Percentiles rank a stretch among this genome's conserved stretches.
phyloP scores from a whole-genome alignment of 2,888 invertebrate species.

The Enoplolaimus lenunculus region DNA sequence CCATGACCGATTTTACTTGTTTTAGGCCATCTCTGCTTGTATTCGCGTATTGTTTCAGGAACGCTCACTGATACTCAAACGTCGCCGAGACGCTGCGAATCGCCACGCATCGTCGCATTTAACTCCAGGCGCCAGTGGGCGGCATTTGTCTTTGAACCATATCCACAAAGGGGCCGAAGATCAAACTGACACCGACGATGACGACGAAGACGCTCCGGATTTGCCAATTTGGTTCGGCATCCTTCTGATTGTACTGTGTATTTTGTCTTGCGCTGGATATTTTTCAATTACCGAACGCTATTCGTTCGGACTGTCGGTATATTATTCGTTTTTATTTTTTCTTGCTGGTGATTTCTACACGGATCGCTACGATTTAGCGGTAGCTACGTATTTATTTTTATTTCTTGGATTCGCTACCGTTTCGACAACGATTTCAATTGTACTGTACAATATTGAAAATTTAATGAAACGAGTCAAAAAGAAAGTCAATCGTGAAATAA shows the following conservation, averaged over 20 bases:
- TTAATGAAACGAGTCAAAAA: conserved; percentile 7
- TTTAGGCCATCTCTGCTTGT: too few species aligned
- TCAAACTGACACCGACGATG: background rate
- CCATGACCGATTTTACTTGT: too few species aligned
- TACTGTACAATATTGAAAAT: conserved; percentile 10
- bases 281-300: background rate
- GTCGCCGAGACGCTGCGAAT: too few species aligned
- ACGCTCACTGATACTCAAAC: too few species aligned
- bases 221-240: conserved; percentile 13
- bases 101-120: too few species aligned
- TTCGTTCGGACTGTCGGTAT: background rate
- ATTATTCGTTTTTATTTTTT: conserved; percentile 18
- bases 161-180: too few species aligned
- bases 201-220: conserved; percentile 1
- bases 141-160: too few species aligned
- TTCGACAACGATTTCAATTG: conserved; percentile 4
- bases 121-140: too few species aligned
- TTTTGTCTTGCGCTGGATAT: background rate
- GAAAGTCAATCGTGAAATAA: conserved; percentile 1
- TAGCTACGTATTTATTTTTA: conserved; percentile 13
- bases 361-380: conserved; percentile 11
- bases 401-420: conserved; percentile 15
- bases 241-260: conserved; percentile 6
- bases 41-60: too few species aligned
- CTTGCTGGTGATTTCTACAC: conserved; percentile 14